Evolutionary conservation across 2,797 vertebrate genomes (phyloP).

Genomic region (Protonibea diacanthus): DNA sequence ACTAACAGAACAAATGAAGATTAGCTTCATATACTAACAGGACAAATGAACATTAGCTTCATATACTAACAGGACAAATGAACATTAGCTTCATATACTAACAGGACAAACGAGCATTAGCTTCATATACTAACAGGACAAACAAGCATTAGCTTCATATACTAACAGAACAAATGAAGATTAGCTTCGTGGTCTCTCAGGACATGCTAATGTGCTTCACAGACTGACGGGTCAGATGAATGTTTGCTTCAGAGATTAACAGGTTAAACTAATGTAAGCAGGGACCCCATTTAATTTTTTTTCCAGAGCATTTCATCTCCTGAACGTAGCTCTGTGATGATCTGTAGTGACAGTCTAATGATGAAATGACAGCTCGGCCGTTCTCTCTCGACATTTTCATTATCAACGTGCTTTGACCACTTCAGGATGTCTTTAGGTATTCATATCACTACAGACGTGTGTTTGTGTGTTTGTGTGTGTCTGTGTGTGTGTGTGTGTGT

Average conservation of each 20-base stretch:
- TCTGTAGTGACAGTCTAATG: not conserved
- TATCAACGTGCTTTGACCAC: slow-evolving; percentile 1
- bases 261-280: not conserved
- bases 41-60: too few species aligned
- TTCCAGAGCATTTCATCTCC: not conserved
- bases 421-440: slow-evolving; percentile 6
- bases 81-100: too few species aligned
- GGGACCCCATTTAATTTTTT: not conserved
- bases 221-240: too few species aligned
- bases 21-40: too few species aligned
- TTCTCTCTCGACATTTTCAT: not conserved
- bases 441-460: not conserved
- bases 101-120: too few species aligned
- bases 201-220: too few species aligned
- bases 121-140: too few species aligned
- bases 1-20: too few species aligned
- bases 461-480: slow-evolving; percentile 5
- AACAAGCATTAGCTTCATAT: too few species aligned
- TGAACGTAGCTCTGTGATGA: slow-evolving; percentile 4
- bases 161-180: too few species aligned
- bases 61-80: too few species aligned
- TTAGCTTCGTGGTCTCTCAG: too few species aligned
- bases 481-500: not conserved
- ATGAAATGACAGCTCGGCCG: not conserved
- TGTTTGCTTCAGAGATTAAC: not conserved